Percentiles rank a stretch among this genome's conserved stretches.
phyloP scores from a whole-genome alignment of 2,888 invertebrate species.

The Embidobia sp. region DNA sequence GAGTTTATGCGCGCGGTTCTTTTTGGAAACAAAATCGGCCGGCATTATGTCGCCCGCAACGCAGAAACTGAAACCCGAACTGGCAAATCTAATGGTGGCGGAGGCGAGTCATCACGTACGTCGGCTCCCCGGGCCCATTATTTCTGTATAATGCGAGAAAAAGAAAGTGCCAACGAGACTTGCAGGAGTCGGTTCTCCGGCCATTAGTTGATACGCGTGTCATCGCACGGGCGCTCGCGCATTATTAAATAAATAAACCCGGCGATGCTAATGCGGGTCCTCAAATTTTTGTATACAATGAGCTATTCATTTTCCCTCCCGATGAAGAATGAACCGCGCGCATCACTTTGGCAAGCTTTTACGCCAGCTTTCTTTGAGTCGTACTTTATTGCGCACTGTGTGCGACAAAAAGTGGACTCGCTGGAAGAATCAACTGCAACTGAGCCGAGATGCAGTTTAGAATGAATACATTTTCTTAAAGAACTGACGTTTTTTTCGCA shows the following conservation, averaged over 20 bases:
- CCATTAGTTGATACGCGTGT: conserved; percentile 76
- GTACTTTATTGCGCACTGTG: too few relatives aligned
- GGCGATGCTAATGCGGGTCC: conserved; percentile 34
- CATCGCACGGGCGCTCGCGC: conserved; percentile 69
- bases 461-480: too few relatives aligned
- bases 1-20: conserved; percentile 45
- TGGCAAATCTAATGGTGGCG: conserved; percentile 78
- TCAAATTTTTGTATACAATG: conserved; percentile 41
- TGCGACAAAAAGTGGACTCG: too few relatives aligned
- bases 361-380: background rate
- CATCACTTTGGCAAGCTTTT: conserved; percentile 12
- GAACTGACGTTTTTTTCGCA: too few relatives aligned
- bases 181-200: conserved; percentile 67
- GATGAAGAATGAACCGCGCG: conserved; percentile 3
- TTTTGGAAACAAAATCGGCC: conserved; percentile 56
- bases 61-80: conserved; percentile 78
- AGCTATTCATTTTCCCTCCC: conserved; percentile 26
- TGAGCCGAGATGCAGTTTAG: too few relatives aligned
- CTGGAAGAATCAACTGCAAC: too few relatives aligned
- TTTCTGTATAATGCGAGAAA: conserved; percentile 52
- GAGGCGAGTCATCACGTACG: conserved; percentile 77
- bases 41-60: conserved; percentile 67
- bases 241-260: conserved; percentile 46
- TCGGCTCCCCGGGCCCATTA: conserved; percentile 57
- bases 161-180: conserved; percentile 62